These are phyloP conservation scores for Myopa testacea DNA, from an alignment of 2,888 invertebrate genomes.

Conservation along the genomic window DNA sequence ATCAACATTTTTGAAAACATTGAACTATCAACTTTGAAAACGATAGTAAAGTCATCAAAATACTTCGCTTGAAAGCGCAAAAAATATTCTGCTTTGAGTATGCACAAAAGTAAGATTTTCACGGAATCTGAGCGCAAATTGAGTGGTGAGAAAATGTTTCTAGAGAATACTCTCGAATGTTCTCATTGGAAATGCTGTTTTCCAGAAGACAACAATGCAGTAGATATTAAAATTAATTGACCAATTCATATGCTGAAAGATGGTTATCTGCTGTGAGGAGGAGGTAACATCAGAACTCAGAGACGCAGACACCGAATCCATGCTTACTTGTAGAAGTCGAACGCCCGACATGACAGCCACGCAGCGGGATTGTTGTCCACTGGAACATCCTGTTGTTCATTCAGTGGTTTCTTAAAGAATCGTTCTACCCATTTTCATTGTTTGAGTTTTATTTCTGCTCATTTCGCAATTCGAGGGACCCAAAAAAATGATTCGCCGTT, in stretches of 20 bases:
- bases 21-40: too few species aligned
- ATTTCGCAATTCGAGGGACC: neutral
- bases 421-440: conserved; percentile 14
- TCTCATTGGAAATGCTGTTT: conserved; percentile 32
- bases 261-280: conserved; percentile 23
- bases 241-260: conserved; percentile 35
- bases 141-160: conserved; percentile 17
- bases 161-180: conserved; percentile 15
- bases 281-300: conserved; percentile 4
- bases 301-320: neutral
- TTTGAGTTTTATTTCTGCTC: conserved; percentile 11
- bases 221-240: conserved; percentile 37
- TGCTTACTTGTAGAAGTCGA: neutral
- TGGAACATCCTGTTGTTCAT: conserved; percentile 20
- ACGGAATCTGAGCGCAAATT: conserved; percentile 4
- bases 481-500: conserved; percentile 13
- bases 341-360: neutral
- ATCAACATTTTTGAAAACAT: too few species aligned
- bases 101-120: neutral
- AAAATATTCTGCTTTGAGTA: neutral
- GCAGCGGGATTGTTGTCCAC: conserved; percentile 10
- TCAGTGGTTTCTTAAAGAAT: conserved; percentile 4
- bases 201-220: conserved; percentile 3
- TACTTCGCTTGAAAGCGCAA: too few species aligned
- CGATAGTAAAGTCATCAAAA: too few species aligned